Evolutionary conservation across 37 sponge, comb jelly and placozoan species (phyloP).

Genomic region (Lycopodina hypogea): DNA sequence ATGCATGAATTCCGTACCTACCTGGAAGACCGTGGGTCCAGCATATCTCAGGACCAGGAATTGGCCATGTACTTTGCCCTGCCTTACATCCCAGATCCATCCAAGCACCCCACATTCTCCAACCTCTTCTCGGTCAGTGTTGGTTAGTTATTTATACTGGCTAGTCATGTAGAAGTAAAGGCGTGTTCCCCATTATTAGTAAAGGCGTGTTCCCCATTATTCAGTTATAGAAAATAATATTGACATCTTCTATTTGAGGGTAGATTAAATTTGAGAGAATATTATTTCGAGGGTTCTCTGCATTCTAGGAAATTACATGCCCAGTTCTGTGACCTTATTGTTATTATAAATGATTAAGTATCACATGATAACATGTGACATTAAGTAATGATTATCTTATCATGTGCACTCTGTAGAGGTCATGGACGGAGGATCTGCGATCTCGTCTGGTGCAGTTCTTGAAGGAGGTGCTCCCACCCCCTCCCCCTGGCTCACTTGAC

Average conservation of each 20-base stretch:
- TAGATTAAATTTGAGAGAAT: too few relatives aligned
- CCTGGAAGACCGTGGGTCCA: conserved; percentile 51
- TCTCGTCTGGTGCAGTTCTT: conserved; percentile 51
- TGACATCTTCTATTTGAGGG: background rate
- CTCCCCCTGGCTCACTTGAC: background rate
- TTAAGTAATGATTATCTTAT: too few relatives aligned
- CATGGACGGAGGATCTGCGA: conserved; percentile 54
- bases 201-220: too few relatives aligned
- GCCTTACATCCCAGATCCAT: conserved; percentile 70
- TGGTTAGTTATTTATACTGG: background rate
- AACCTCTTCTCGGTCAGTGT: conserved; percentile 64
- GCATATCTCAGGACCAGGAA: conserved; percentile 57
- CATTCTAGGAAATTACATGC: too few relatives aligned
- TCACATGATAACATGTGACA: background rate
- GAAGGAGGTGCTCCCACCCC: conserved; percentile 3
- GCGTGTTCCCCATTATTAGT: too few relatives aligned
- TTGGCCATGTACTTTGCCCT: conserved; percentile 75
- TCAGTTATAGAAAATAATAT: background rate
- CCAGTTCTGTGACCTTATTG: too few relatives aligned
- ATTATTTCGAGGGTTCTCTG: too few relatives aligned
- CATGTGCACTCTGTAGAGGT: conserved; percentile 26
- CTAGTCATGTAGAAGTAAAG: too few relatives aligned
- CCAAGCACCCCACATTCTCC: conserved; percentile 68
- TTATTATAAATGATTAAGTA: too few relatives aligned
- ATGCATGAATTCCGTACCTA: conserved; percentile 66